Conservation (phyloP, 2,888 invertebrate genomes). For the Aleiodes testaceus region DNA sequence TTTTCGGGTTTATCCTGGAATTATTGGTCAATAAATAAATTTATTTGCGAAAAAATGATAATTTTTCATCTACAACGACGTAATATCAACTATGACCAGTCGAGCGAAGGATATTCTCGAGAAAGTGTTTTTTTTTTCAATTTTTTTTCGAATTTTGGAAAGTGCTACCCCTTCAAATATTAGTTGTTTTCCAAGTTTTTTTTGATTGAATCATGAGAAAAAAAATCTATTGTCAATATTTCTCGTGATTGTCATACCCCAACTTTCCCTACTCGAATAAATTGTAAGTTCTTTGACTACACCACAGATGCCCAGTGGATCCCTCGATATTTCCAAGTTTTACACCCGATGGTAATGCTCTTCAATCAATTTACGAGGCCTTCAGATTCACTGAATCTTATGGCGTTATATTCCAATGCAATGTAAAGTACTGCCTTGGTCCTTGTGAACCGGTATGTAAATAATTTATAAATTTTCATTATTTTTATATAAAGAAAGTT, state of each 20-base stretch:
- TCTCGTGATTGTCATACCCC: too few species aligned
- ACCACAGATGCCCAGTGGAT: constrained; percentile 90
- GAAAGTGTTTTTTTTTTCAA: too few species aligned
- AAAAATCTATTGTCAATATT: constrained; percentile 18
- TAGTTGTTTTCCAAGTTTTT: too few species aligned
- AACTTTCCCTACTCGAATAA: constrained; percentile 23
- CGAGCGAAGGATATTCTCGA: too few species aligned
- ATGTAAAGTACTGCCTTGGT: constrained; percentile 95
- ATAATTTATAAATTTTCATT: neutral
- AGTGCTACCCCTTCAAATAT: too few species aligned
- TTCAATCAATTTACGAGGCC: constrained; percentile 94
- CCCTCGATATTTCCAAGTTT: constrained; percentile 95
- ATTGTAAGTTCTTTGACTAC: constrained; percentile 39
- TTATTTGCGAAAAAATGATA: too few species aligned
- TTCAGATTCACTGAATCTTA: constrained; percentile 97
- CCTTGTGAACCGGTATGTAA: constrained; percentile 90
- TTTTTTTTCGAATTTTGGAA: too few species aligned
- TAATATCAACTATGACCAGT: too few species aligned
- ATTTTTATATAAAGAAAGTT: neutral
- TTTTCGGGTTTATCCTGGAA: too few species aligned
- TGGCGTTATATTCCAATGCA: constrained; percentile 97
- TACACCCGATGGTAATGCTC: constrained; percentile 90
- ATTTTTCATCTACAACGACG: too few species aligned
- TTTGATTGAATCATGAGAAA: neutral
- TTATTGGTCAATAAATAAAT: too few species aligned